These are phyloP conservation scores for Incurvaria masculella DNA, from an alignment of 2,888 invertebrate genomes.

Conservation along the genomic window DNA sequence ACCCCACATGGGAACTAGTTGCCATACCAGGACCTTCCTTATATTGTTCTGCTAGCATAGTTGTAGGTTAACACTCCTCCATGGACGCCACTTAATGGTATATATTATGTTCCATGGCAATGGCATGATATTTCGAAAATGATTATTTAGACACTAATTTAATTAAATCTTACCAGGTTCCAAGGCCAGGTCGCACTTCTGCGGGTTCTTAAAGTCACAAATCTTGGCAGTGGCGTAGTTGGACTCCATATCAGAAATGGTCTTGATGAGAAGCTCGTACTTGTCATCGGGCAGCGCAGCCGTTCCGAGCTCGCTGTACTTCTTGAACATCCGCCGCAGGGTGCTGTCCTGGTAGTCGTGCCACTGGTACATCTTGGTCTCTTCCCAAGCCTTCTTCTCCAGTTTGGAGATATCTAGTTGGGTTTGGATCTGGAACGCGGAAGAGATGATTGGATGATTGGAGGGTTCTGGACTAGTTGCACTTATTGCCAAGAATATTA, in stretches of 20 bases:
- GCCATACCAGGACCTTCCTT: no score
- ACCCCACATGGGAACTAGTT: no score
- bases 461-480: no score
- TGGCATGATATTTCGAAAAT: no score
- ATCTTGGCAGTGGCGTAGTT: conserved; percentile 76
- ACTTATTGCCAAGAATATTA: no score
- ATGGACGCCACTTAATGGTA: no score
- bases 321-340: conserved; percentile 71
- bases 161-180: conserved; percentile 75
- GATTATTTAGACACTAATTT: no score
- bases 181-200: conserved; percentile 66
- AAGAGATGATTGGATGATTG: no score
- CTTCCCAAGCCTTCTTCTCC: conserved; percentile 62
- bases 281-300: conserved; percentile 69
- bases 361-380: conserved; percentile 70
- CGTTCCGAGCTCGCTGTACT: conserved; percentile 67
- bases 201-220: conserved; percentile 62
- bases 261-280: conserved; percentile 58
- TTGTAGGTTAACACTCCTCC: no score
- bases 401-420: conserved; percentile 46
- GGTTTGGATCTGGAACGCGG: conserved; percentile 33
- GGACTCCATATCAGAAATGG: conserved; percentile 69
- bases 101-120: no score
- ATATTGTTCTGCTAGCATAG: no score
- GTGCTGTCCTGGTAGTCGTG: conserved; percentile 64